Evolutionary conservation across 1,140 invertebrate species (phyloP).

Genomic region (Diplogasteroides magnus): DNA sequence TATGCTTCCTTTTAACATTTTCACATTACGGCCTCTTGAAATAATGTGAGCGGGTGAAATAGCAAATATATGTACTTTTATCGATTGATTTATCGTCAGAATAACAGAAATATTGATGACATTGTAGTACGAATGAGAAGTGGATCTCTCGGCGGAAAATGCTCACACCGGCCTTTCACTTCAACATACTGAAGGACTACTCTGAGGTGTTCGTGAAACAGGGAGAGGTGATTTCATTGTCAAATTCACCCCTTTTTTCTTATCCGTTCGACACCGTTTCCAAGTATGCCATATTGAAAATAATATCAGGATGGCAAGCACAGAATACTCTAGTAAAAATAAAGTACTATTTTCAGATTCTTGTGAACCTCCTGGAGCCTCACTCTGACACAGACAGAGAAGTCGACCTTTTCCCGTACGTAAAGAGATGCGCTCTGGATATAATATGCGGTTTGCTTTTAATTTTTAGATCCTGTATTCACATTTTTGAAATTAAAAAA

Average conservation of each 20-base stretch:
- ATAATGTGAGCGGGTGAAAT: too few relatives aligned
- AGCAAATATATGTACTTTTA: too few relatives aligned
- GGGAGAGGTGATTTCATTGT: slow-evolving; percentile 56
- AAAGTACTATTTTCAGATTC: too few relatives aligned
- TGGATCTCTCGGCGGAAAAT: slow-evolving; percentile 75
- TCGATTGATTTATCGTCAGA: too few relatives aligned
- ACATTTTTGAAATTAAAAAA: too few relatives aligned
- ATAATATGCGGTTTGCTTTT: slow-evolving; percentile 78
- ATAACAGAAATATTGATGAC: too few relatives aligned
- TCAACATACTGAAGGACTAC: slow-evolving; percentile 76
- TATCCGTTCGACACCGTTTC: too few relatives aligned
- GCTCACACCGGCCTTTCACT: slow-evolving; percentile 79
- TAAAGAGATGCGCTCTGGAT: slow-evolving; percentile 76
- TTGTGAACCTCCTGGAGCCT: slow-evolving; percentile 65
- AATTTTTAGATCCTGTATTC: too few relatives aligned
- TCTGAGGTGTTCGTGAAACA: slow-evolving; percentile 74
- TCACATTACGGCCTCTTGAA: too few relatives aligned
- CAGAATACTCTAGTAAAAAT: too few relatives aligned
- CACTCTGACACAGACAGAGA: slow-evolving; percentile 60
- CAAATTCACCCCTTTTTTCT: not conserved
- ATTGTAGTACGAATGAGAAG: slow-evolving; percentile 66
- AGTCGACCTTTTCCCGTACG: slow-evolving; percentile 71
- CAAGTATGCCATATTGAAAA: too few relatives aligned
- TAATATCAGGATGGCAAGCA: too few relatives aligned
- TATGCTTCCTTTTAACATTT: not conserved